Conservation (phyloP, 37 sponge, comb jelly and placozoan species). For the Spongilla lacustris region DNA sequence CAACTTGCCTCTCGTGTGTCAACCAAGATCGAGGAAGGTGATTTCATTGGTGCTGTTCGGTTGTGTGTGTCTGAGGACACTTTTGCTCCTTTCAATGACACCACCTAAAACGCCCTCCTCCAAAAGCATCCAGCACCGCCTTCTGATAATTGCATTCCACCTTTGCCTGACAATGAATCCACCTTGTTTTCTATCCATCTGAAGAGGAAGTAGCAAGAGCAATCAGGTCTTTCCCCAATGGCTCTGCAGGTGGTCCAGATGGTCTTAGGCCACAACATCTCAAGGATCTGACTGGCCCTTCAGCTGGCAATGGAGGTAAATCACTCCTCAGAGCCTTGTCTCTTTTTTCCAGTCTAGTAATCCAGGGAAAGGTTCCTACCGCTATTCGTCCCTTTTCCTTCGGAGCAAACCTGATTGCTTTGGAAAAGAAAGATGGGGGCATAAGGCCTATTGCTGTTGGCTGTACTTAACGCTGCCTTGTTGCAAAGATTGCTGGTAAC, state of each 20-base stretch:
- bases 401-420: constrained; percentile 40
- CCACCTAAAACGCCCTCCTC: too few species aligned
- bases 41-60: too few species aligned
- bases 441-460: constrained; percentile 61
- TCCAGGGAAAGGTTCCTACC: constrained; percentile 17
- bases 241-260: constrained; percentile 52
- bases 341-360: constrained; percentile 12
- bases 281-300: constrained; percentile 10
- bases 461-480: constrained; percentile 28
- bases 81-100: too few species aligned
- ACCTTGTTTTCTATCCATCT: too few species aligned
- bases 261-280: constrained; percentile 59
- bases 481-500: constrained; percentile 19
- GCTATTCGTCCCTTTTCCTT: constrained; percentile 23
- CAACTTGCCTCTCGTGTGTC: too few species aligned
- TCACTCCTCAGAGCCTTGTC: constrained; percentile 23
- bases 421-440: constrained; percentile 37
- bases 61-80: too few species aligned
- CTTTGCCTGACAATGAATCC: too few species aligned
- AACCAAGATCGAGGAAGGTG: too few species aligned
- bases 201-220: too few species aligned
- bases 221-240: constrained; percentile 2
- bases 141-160: too few species aligned
- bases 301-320: constrained; percentile 16
- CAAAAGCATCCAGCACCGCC: too few species aligned